Evolutionary conservation across 1,140 invertebrate species (phyloP).

Genomic region (Apis laboriosa): DNA sequence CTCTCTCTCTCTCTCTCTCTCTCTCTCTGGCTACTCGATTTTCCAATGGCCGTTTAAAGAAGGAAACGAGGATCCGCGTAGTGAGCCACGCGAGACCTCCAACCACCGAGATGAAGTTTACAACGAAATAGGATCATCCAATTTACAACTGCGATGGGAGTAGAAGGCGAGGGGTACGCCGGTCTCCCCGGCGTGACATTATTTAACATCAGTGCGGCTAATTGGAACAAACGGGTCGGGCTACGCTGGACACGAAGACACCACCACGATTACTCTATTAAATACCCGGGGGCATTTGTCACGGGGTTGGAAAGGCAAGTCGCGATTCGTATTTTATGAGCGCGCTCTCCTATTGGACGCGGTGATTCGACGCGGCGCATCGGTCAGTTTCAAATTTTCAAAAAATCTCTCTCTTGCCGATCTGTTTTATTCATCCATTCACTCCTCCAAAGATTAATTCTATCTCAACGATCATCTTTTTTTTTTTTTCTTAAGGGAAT

Average conservation of each 20-base stretch:
- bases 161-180: not conserved
- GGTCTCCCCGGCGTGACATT: conserved; percentile 34
- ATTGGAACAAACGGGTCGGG: conserved; percentile 49
- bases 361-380: no score
- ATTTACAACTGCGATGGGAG: conserved; percentile 22
- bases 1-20: no score
- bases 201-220: conserved; percentile 52
- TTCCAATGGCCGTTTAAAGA: not conserved
- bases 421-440: no score
- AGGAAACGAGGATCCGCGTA: not conserved
- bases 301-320: not conserved
- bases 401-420: no score
- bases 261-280: conserved; percentile 49
- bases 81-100: not conserved
- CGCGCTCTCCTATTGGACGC: not conserved
- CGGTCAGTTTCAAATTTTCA: no score
- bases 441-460: no score
- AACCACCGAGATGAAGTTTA: conserved; percentile 11
- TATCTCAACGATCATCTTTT: no score
- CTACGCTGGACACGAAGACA: conserved; percentile 40
- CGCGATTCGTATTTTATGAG: not conserved
- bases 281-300: conserved; percentile 42
- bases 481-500: no score
- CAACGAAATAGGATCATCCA: conserved; percentile 35
- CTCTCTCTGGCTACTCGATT: not conserved